phyloP scores from a whole-genome alignment of 37 sponge, comb jelly and placozoan species.

The Agelas oroides region DNA sequence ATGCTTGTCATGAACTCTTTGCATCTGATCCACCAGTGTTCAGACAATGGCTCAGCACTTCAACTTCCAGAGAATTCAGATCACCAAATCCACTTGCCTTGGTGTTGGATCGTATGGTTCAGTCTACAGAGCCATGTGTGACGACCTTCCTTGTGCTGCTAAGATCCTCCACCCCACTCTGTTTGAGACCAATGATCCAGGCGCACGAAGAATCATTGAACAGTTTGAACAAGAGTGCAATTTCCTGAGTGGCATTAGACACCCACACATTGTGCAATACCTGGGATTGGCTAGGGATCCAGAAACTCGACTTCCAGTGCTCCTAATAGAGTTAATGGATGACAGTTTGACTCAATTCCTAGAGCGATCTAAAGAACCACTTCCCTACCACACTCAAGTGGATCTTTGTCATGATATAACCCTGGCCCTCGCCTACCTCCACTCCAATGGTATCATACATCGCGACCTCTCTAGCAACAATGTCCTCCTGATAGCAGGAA shows the following conservation, averaged over 20 bases:
- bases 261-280: slow-evolving; percentile 13
- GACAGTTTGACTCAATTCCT: not conserved
- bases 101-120: not conserved
- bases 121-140: not conserved
- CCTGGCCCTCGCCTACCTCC: slow-evolving; percentile 9
- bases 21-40: too few species aligned
- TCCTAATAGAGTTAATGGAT: slow-evolving; percentile 15
- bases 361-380: not conserved
- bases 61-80: too few species aligned
- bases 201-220: not conserved
- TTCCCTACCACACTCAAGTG: not conserved
- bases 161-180: not conserved
- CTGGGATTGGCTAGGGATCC: not conserved
- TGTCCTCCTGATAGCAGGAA: not conserved
- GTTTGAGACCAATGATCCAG: not conserved
- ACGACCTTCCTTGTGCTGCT: not conserved
- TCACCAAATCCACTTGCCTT: not conserved
- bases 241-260: not conserved
- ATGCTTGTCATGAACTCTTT: too few species aligned
- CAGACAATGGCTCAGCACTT: too few species aligned
- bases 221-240: slow-evolving; percentile 6
- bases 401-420: not conserved
- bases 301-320: slow-evolving; percentile 8
- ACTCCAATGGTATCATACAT: not conserved
- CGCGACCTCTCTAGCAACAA: slow-evolving; percentile 7